Conservation (phyloP, 2,113 vertebrate genomes). For the Oncorhynchus kisutch region DNA sequence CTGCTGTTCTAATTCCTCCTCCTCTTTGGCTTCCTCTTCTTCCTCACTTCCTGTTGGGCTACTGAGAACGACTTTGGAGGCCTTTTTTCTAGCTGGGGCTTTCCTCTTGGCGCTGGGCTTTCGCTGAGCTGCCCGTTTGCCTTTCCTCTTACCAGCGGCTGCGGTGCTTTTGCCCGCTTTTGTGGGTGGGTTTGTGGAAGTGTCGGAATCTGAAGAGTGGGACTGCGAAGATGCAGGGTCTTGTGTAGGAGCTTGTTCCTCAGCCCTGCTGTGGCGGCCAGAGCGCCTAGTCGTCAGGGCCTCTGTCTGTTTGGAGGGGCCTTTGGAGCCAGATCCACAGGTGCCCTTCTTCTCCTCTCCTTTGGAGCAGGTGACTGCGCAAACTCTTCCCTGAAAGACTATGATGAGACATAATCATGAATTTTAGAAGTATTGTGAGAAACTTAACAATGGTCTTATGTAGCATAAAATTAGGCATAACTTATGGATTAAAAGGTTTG, state of each 20-base stretch:
- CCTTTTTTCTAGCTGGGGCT: slow-evolving; percentile 81
- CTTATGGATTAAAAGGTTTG: too few species aligned
- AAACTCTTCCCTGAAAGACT: slow-evolving; percentile 82
- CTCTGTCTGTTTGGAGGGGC: slow-evolving; percentile 78
- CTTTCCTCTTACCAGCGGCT: slow-evolving; percentile 76
- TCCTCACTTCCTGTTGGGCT: slow-evolving; percentile 72
- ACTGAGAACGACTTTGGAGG: slow-evolving; percentile 66
- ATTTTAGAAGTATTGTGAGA: neutral
- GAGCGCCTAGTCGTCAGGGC: slow-evolving; percentile 79
- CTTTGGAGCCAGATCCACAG: slow-evolving; percentile 82
- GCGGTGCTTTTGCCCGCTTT: slow-evolving; percentile 38
- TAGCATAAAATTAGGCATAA: too few species aligned
- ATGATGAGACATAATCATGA: slow-evolving; percentile 18
- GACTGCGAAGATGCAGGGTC: slow-evolving; percentile 75
- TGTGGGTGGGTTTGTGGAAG: slow-evolving; percentile 66
- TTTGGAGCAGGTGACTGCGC: slow-evolving; percentile 83
- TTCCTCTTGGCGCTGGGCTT: slow-evolving; percentile 79
- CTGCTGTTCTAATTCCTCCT: slow-evolving; percentile 9
- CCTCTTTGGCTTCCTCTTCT: slow-evolving; percentile 51
- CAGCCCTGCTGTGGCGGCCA: slow-evolving; percentile 78
- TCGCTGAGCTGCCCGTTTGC: slow-evolving; percentile 72
- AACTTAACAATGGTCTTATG: neutral
- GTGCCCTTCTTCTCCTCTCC: slow-evolving; percentile 88
- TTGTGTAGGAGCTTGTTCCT: slow-evolving; percentile 65
- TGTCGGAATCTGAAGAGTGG: slow-evolving; percentile 74